Evolutionary conservation across 1,140 invertebrate genomes (phyloP).

Genomic region (Aradophagus sp.): DNA sequence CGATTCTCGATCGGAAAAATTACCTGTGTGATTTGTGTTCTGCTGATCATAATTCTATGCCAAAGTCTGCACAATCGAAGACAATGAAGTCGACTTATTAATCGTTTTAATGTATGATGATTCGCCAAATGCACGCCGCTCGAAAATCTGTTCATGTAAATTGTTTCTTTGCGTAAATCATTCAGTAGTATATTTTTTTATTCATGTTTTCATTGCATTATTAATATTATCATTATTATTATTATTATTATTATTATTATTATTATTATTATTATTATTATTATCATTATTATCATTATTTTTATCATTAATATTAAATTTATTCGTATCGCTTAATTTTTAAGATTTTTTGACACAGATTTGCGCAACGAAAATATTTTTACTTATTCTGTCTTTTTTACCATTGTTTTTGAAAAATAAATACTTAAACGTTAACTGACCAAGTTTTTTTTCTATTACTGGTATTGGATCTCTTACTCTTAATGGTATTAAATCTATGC

Average conservation of each 20-base stretch:
- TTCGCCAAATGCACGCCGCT: conserved; percentile 11
- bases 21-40: conserved; percentile 71
- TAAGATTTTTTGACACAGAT: conserved; percentile 7
- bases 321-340: conserved; percentile 24
- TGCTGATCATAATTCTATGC: conserved; percentile 61
- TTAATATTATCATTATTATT: too few species aligned
- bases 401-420: too few species aligned
- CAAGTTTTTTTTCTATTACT: too few species aligned
- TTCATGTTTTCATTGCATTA: too few species aligned
- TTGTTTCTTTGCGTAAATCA: conserved; percentile 14
- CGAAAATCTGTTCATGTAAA: conserved; percentile 1
- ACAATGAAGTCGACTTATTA: conserved; percentile 61
- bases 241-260: too few species aligned
- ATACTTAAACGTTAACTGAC: too few species aligned
- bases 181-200: conserved; percentile 24
- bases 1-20: conserved; percentile 68
- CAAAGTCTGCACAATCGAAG: conserved; percentile 66
- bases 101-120: conserved; percentile 4
- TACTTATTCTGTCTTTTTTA: too few species aligned
- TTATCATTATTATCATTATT: too few species aligned
- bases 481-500: too few species aligned
- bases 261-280: too few species aligned
- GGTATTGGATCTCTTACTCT: too few species aligned
- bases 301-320: too few species aligned
- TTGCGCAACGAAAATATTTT: conserved; percentile 17